Percentiles rank a stretch among this genome's conserved stretches.
phyloP scores from a whole-genome alignment of 1,140 invertebrate genomes.

The Oppia nitens region DNA sequence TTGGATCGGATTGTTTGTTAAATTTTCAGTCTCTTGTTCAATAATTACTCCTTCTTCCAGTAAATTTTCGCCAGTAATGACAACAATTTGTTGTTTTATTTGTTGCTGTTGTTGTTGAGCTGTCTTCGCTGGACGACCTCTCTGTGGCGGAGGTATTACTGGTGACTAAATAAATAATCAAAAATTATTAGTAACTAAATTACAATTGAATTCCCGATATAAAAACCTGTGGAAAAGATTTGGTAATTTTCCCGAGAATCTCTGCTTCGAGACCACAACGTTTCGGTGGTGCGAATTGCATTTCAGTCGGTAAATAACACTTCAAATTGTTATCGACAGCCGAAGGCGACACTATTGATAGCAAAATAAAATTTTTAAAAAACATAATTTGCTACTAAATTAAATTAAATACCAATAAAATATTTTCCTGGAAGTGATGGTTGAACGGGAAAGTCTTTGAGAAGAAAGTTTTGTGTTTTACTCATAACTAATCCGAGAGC shows the following conservation, averaged over 20 bases:
- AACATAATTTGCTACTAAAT: slow-evolving; percentile 12
- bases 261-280: slow-evolving; percentile 17
- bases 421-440: slow-evolving; percentile 35
- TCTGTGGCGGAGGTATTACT: neutral
- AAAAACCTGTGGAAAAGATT: slow-evolving; percentile 12
- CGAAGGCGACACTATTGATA: slow-evolving; percentile 15
- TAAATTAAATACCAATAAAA: slow-evolving; percentile 28
- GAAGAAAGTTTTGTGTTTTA: slow-evolving; percentile 66
- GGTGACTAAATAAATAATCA: neutral
- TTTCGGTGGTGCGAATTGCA: slow-evolving; percentile 26
- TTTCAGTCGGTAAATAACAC: slow-evolving; percentile 27
- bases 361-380: slow-evolving; percentile 13
- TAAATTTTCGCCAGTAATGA: slow-evolving; percentile 1
- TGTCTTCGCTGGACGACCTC: neutral
- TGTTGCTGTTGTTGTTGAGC: neutral
- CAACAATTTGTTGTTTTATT: neutral
- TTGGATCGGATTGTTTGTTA: neutral
- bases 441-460: slow-evolving; percentile 70
- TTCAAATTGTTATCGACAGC: slow-evolving; percentile 23
- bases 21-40: neutral
- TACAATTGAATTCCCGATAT: neutral
- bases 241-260: slow-evolving; percentile 16
- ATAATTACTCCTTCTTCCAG: slow-evolving; percentile 7
- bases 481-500: slow-evolving; percentile 71
- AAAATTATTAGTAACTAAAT: neutral